These are phyloP conservation scores for Heterohyrax brucei DNA, from an alignment of 2,797 vertebrate species.

Conservation along the genomic window DNA sequence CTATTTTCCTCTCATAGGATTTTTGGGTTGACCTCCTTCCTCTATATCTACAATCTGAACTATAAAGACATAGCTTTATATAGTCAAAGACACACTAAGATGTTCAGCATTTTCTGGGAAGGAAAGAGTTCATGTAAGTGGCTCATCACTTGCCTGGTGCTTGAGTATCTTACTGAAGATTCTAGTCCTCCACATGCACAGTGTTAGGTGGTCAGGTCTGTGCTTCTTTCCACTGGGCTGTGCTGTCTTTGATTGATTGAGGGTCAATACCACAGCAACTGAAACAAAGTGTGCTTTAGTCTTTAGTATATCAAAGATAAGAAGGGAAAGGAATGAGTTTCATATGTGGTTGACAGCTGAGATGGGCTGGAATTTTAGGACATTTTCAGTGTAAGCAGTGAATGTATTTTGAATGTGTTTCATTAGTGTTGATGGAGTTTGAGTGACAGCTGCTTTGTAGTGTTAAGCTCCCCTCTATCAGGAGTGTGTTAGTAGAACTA, in stretches of 20 bases:
- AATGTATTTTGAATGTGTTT: background rate
- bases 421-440: background rate
- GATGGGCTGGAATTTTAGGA: background rate
- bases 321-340: background rate
- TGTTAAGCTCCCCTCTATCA: background rate
- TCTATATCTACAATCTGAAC: background rate
- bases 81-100: background rate
- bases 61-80: background rate
- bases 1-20: background rate
- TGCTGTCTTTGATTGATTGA: background rate
- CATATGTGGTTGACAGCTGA: background rate
- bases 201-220: background rate
- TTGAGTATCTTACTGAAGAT: background rate
- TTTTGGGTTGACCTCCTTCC: conserved; percentile 46
- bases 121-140: background rate
- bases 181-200: background rate
- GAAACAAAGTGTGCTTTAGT: background rate
- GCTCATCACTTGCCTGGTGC: background rate
- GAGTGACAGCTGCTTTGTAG: background rate
- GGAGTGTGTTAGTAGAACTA: background rate
- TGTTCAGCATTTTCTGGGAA: conserved; percentile 1
- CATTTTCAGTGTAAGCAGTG: background rate
- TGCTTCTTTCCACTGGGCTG: background rate
- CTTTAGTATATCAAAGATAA: background rate
- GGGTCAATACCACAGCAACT: background rate